These are phyloP conservation scores for Mechanitis messenoides DNA, from an alignment of 2,888 invertebrate species.

Conservation along the genomic window DNA sequence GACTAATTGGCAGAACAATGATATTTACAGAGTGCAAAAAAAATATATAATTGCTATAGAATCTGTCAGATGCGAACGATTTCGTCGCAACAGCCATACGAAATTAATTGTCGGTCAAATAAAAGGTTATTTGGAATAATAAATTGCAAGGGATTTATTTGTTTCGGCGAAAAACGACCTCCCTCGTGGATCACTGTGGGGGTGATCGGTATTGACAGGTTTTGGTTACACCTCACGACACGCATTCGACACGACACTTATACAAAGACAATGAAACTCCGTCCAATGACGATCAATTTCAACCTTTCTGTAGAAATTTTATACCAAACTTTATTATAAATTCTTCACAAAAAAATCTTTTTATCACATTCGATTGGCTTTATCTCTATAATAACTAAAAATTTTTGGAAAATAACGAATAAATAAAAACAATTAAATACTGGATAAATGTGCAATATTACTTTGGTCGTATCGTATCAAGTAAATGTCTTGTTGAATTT, in stretches of 20 bases:
- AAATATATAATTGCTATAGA: conserved; percentile 52
- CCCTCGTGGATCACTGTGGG: conserved; percentile 46
- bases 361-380: too few relatives aligned
- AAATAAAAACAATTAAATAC: too few relatives aligned
- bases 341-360: too few relatives aligned
- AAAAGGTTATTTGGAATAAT: conserved; percentile 47
- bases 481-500: too few relatives aligned
- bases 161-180: conserved; percentile 48
- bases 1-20: conserved; percentile 5
- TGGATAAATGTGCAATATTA: too few relatives aligned
- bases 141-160: conserved; percentile 37
- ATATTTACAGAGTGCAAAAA: conserved; percentile 29
- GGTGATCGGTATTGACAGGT: conserved; percentile 36
- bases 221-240: neutral
- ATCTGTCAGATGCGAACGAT: conserved; percentile 66
- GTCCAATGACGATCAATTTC: too few relatives aligned
- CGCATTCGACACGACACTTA: neutral
- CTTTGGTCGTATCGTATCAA: too few relatives aligned
- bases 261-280: neutral
- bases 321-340: too few relatives aligned
- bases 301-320: too few relatives aligned
- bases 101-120: conserved; percentile 58
- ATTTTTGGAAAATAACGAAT: too few relatives aligned
- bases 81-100: conserved; percentile 58
- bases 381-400: too few relatives aligned